These are phyloP conservation scores for Diplolepis rosae DNA, from an alignment of 2,888 invertebrate species.

Conservation along the genomic window DNA sequence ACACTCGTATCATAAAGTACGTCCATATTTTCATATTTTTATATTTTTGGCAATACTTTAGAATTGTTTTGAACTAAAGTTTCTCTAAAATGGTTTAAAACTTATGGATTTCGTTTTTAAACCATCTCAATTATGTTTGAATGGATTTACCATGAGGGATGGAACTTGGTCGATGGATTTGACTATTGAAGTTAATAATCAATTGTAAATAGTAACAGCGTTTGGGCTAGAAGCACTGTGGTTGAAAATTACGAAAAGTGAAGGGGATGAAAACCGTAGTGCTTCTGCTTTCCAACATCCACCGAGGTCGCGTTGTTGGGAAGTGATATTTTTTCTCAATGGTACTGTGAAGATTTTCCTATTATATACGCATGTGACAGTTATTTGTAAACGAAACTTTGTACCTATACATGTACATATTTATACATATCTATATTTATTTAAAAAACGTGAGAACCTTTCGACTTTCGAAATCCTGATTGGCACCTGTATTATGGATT, in stretches of 20 bases:
- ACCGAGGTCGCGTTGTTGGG: conserved; percentile 61
- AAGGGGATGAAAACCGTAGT: conserved; percentile 59
- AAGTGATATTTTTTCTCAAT: conserved; percentile 52
- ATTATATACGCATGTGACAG: conserved; percentile 66
- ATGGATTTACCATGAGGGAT: conserved; percentile 7
- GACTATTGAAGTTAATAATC: conserved; percentile 28
- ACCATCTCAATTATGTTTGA: neutral
- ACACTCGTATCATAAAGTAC: neutral
- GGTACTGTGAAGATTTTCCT: conserved; percentile 56
- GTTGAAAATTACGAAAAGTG: conserved; percentile 54
- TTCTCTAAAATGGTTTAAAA: no score
- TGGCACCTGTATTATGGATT: conserved; percentile 39
- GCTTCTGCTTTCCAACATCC: conserved; percentile 64
- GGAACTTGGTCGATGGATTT: conserved; percentile 36
- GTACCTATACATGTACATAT: conserved; percentile 63
- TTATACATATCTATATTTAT: conserved; percentile 41
- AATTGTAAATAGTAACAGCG: conserved; percentile 58
- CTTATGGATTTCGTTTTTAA: no score
- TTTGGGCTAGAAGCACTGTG: conserved; percentile 69
- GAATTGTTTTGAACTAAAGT: no score
- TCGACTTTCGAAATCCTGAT: conserved; percentile 36
- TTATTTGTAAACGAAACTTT: conserved; percentile 67
- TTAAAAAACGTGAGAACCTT: conserved; percentile 24
- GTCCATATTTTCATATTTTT: no score
- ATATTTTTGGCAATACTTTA: no score